phyloP scores from a whole-genome alignment of 2,888 invertebrate genomes.

The Rapana venosa region DNA sequence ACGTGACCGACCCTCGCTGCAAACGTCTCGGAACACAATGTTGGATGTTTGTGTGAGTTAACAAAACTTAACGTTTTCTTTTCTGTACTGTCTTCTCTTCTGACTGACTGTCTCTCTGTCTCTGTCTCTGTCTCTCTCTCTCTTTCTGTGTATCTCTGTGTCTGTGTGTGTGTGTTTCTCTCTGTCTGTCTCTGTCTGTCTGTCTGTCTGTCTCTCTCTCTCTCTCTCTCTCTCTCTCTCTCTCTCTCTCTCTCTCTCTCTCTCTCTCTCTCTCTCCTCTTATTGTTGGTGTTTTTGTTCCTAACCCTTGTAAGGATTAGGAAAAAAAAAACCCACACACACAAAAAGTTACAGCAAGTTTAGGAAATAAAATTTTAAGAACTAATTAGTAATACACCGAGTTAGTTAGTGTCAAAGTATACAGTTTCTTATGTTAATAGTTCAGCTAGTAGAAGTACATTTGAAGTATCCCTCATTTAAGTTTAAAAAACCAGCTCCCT shows the following conservation, averaged over 20 bases:
- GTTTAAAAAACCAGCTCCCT: too few relatives aligned
- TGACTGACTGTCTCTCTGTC: background rate
- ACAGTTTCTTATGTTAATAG: too few relatives aligned
- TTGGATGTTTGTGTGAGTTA: conserved; percentile 92
- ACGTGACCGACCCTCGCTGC: conserved; percentile 96
- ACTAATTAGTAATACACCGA: too few relatives aligned
- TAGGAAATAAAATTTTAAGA: too few relatives aligned
- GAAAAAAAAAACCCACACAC: too few relatives aligned
- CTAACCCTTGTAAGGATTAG: too few relatives aligned
- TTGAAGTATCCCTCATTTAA: too few relatives aligned
- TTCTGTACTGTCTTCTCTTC: background rate
- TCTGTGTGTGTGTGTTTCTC: background rate
- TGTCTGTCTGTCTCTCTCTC: background rate
- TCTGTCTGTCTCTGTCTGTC: background rate
- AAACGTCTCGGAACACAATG: conserved; percentile 99
- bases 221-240: background rate
- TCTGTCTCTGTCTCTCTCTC: background rate
- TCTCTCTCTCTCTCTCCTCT: background rate
- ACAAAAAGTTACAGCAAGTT: too few relatives aligned
- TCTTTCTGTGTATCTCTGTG: background rate
- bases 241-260: background rate
- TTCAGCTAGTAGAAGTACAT: too few relatives aligned
- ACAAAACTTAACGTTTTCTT: background rate
- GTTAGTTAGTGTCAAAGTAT: too few relatives aligned
- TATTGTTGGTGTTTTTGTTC: background rate